Base-by-base conservation (phyloP, 1,140 invertebrate genomes). In the Drosophila neocordata region DNA sequence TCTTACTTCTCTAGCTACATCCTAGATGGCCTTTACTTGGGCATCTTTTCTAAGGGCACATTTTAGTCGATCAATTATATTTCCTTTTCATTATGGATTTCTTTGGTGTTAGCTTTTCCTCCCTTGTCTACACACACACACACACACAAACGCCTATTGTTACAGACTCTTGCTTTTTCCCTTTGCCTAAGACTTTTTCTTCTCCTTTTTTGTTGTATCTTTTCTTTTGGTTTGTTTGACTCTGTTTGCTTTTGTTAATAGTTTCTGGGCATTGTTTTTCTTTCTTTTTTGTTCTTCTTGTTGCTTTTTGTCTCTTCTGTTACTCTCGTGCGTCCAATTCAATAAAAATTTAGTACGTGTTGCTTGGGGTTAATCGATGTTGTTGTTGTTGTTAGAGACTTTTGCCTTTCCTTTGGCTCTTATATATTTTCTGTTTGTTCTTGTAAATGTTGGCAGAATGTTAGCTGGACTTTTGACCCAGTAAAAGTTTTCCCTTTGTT, bases 281-380 rank as follows among this genome's bases (percentile, higher is more conserved):
- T 34, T 48, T 20, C 53, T 9, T 34, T 56, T 55, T 55, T 55
- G 24, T 31, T 31, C 24, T 53, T 55, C 24, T 31, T 31, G 12
- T 31, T 27, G 24, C 51, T 27, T 55, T 55, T 24, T 55, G 52
- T 31, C 24, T 55, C 27, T 31, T 27, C 4, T 18, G 27, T 13
- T 55, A 1, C 41, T 48, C 41, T 48, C 41, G 27, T 15, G n/a
- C 53, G 27, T 56, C 15, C 53, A 56, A 56, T 56, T 13, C 53
- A 56, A 31, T 56, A 56, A 56, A 34, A 34, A 56, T 56, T 56
- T 34, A 56, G 53, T 56, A 56, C 53, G 53, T 56, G 53, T 56
- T 56, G 53, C 53, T 56, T 27, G 53, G 53, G 31, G 53, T 56
- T 56, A 56, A 56, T 56, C 53, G 24, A 27, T 56, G 53, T 56